These are phyloP conservation scores for Apodemia zela DNA, from an alignment of 2,888 invertebrate genomes.

Conservation along the genomic window DNA sequence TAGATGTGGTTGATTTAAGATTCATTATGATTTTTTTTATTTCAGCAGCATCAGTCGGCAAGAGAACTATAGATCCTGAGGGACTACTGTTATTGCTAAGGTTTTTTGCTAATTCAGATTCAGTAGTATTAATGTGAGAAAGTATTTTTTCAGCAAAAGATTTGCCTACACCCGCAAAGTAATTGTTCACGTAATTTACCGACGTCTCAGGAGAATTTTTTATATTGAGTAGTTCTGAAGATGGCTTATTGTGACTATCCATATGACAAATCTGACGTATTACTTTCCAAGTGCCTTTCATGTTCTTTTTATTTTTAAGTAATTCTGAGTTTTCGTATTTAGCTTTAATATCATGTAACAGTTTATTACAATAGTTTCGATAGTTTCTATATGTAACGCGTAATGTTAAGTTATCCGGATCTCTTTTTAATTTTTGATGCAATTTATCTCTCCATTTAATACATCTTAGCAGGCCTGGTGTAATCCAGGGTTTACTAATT, in stretches of 20 bases:
- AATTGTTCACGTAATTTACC: conserved; percentile 21
- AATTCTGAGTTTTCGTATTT: conserved; percentile 20
- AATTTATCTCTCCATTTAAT: conserved; percentile 23
- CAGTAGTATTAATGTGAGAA: not conserved
- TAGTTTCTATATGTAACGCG: conserved; percentile 21
- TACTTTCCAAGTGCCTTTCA: conserved; percentile 22
- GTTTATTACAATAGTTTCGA: conserved; percentile 24
- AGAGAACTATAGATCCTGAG: not conserved
- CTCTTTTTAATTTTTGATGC: conserved; percentile 21
- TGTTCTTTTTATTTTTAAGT: conserved; percentile 18
- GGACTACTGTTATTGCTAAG: not conserved
- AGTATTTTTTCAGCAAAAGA: conserved; percentile 16
- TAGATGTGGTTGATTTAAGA: not conserved
- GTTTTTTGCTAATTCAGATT: not conserved
- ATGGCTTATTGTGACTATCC: not conserved
- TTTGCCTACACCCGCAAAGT: conserved; percentile 19
- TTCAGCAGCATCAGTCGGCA: conserved; percentile 19
- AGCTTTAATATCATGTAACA: conserved; percentile 23
- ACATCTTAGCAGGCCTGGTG: conserved; percentile 23
- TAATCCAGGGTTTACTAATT: conserved; percentile 25
- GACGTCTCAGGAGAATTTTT: not conserved
- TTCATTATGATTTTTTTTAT: not conserved
- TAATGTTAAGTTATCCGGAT: conserved; percentile 21
- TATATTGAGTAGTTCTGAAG: conserved; percentile 17
- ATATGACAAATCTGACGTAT: conserved; percentile 19